Evolutionary conservation across 2,888 invertebrate genomes (phyloP), one percentile per base, ranked within the genome.

Genomic region (Torymus texanus): DNA sequence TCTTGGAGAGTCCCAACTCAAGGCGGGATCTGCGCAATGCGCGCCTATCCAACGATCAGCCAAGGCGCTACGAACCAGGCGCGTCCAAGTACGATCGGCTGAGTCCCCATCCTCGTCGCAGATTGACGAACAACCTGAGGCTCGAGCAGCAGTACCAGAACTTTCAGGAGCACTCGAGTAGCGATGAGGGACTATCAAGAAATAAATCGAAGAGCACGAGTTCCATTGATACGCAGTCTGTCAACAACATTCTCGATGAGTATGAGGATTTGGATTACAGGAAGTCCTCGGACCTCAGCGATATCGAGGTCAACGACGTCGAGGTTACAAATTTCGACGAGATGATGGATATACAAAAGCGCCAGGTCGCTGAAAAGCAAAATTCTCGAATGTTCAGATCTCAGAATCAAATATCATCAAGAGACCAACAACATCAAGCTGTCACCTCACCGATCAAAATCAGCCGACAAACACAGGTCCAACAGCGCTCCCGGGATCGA

Each of bases 211-310:
- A 88, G 80, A 88, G 88, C 78, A 88, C 86, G 56, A 88, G 87
- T 74, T 88, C 88, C 18, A 87, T 88, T 65, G 88, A 88, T 75
- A 86, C 88, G 1, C 88, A 88, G 67, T 88, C 88, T 53, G 86
- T 88, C 13, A 88, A 88, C 82, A 88, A 88, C 58, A 88, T 88
- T 24, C 83, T 88, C 41, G 88, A 88, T 81, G 88, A 88, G 82
- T 88, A 86, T 83, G 88, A 88, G 81, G 88, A 88, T 76, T 82
- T 88, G 3, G 87, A 88, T 73, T 86, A 84, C 76, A 76, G 86
- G 8, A 83, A 84, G 16, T 87, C 87, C 1, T 87, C 88, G n/a
- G 88, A 88, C 24, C 78, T 86, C 13, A 88, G 88, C 71, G 88
- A 87, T 75, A 84, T 86, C 1, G 88, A 85, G 0, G 85, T 86